Base-by-base conservation (phyloP, 2,888 invertebrate species). In the Ectemnius cavifrons region DNA sequence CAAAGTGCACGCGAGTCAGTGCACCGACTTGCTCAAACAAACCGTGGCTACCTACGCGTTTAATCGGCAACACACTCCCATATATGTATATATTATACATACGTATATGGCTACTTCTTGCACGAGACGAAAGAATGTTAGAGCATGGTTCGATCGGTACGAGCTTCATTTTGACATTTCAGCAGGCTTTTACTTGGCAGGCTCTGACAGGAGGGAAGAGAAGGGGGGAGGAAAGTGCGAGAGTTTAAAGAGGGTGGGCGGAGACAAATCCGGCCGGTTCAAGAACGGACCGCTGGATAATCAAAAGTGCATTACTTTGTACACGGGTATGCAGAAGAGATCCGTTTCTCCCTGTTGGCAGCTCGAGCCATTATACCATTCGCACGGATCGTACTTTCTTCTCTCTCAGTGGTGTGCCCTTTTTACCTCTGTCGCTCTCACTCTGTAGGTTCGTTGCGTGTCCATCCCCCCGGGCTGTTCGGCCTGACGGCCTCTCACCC, bases 281-380 rank as follows among this genome's bases (percentile, higher is more conserved):
- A 61, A 46, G 71, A 60, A 47, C 28, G 27, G 37, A 62, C 16
- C 64, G 20, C 46, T 63, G 72, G 67, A 76, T 77, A 77, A 77
- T 77, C 65, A 76, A 77, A 76, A 77, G 77, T 71, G 76, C 76
- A 77, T 77, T 77, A 77, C 76, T 68, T 76, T 76, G 77, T 75
- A 71, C 68, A 62, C 60, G 64, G 64, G 67, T 71, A 63, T 63
- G 66, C 62, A 70, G 75, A 72, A 76, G 76, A 77, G 77, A 77
- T 75, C 76, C 72, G 72, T 77, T 77, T 77, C 77, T 76, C 37
- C 8, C 37, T 0, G 76, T 63, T 45, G 18, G 68, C 65, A 63
- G 65, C 66, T 76, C 52, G 63, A 59, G 60, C 67, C 67, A 76
- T 72, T 77, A 76, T 76, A 77, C 76, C 72, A 62, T 63, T 63